These are phyloP conservation scores for Ictalurus furcatus DNA, from an alignment of 2,113 vertebrate genomes.

Conservation along the genomic window DNA sequence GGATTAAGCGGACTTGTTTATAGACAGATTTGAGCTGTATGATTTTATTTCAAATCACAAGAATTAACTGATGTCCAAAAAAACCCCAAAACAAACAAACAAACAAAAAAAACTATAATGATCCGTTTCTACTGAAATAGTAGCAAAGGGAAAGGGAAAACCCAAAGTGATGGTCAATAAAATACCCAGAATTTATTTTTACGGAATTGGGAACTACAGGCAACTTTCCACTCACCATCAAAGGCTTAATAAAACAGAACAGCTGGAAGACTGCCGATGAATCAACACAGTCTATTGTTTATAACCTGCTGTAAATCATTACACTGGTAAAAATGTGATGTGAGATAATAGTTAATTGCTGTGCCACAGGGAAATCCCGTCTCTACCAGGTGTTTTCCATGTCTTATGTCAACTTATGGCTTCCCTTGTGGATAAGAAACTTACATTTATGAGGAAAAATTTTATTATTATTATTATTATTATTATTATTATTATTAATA, in stretches of 20 bases:
- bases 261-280: background rate
- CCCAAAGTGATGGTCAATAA: conserved; percentile 6
- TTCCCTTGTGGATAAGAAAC: background rate
- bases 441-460: background rate
- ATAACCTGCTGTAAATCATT: conserved; percentile 29
- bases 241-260: background rate
- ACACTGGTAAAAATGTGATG: background rate
- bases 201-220: background rate
- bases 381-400: conserved; percentile 17
- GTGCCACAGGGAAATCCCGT: conserved; percentile 20
- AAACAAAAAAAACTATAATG: background rate
- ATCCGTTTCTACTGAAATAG: background rate
- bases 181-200: background rate
- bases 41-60: background rate
- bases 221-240: background rate
- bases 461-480: too few species aligned
- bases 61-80: background rate
- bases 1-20: background rate
- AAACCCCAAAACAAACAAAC: background rate
- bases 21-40: background rate
- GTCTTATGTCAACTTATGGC: background rate
- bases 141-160: background rate
- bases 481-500: too few species aligned
- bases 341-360: background rate
- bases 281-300: conserved; percentile 9